A percentile compares a stretch with the other conserved stretches of the same genome.
Evolutionary conservation across 2,113 vertebrate species (phyloP).

Genomic region (Cebus imitator): DNA sequence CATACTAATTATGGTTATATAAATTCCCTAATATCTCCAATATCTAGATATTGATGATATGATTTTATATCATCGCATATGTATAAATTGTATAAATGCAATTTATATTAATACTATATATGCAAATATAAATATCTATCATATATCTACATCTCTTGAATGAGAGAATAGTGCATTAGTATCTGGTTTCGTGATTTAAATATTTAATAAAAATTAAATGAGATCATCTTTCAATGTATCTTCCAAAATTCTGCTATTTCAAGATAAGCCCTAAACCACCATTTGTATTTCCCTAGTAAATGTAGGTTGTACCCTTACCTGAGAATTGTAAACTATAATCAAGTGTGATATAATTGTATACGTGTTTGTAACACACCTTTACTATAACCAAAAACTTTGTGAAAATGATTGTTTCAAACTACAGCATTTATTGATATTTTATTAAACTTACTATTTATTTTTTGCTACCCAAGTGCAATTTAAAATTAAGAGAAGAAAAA

Average conservation of each 20-base stretch:
- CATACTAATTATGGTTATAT: background rate
- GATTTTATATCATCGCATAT: background rate
- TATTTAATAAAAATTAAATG: background rate
- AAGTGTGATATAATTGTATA: background rate
- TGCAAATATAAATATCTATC: background rate
- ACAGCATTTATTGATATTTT: background rate
- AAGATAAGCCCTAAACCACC: background rate
- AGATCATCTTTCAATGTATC: background rate
- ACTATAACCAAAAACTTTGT: background rate
- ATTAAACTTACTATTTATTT: background rate
- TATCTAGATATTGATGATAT: background rate
- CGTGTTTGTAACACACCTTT: background rate
- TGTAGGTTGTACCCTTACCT: background rate
- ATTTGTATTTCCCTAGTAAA: background rate
- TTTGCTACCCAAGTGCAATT: background rate
- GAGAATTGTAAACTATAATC: background rate
- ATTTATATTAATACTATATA: background rate
- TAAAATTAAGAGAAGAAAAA: background rate
- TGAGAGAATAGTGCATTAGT: background rate
- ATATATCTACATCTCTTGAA: background rate
- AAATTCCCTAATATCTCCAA: background rate
- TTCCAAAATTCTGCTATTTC: background rate
- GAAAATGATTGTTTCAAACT: background rate
- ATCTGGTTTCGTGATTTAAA: background rate
- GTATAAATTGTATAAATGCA: background rate